Evolutionary conservation across 2,113 vertebrate genomes (phyloP), one percentile per base, ranked within the genome.

Genomic region (Grantiella picta): DNA sequence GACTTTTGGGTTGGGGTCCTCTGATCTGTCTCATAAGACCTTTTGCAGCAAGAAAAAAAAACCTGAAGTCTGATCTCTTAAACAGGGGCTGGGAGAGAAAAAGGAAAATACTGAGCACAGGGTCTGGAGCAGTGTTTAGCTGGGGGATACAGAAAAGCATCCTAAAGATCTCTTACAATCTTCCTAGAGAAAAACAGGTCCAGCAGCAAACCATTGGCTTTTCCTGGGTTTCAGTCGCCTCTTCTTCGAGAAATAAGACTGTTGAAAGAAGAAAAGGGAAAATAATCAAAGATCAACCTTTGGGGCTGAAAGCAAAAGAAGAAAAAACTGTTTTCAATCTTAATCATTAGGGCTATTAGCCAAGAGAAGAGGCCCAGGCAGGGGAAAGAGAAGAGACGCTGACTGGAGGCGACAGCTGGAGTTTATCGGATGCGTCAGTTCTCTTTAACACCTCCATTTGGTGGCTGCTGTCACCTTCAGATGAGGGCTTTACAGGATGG

Each of bases 351-450:
- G 69, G 71, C n/a, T 90, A 89, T 93, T 76, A 89, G 92, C 79
- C 93, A 91, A 68, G 92, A 75, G 90, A 75, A 45, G 68, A 84
- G 69, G 82, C 80, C 69, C 73, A 57, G 92, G 10, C 79, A 86
- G 61, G 90, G 88, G 81, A 68, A 73, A 5, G 84, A 45, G 80
- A 66, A 22, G 86, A 86, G 86, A 71, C 19, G 1, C 68, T 89
- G 95, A 90, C 92, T 95, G 93, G 64, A 96, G 95, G 88, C 5
- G 94, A 95, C 95, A 96, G 95, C 95, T 96, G 95, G 93, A 94
- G 92, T 95, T 96, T 84, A 82, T 96, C 42, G 49, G 90, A 92
- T 82, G 92, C 70, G 80, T 95, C 95, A 90, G 89, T 33, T 91
- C 95, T 66, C 90, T 93, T 96, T 93, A 94, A 94, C 95, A 96